Conservation (phyloP, 2,113 vertebrate species). For the Vicugna pacos region DNA sequence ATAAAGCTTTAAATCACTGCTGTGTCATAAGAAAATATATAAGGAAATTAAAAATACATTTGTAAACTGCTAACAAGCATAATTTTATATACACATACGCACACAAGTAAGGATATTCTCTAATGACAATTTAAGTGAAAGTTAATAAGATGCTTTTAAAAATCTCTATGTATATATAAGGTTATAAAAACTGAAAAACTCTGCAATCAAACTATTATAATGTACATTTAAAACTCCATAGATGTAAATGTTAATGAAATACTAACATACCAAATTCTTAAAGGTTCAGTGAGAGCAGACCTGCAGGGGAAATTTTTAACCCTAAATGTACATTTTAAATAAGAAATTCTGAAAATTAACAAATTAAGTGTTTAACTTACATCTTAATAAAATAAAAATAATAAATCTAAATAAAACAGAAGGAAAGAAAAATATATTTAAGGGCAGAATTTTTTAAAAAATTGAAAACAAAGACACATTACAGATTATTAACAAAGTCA, state of each 20-base stretch:
- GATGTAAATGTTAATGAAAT: not conserved
- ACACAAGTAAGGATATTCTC: not conserved
- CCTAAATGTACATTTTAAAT: not conserved
- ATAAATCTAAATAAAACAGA: not conserved
- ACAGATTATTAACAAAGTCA: not conserved
- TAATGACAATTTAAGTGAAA: not conserved
- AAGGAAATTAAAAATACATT: not conserved
- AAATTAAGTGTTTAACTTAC: not conserved
- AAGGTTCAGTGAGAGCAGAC: not conserved
- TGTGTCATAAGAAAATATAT: not conserved
- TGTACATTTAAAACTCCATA: not conserved
- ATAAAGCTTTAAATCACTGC: not conserved
- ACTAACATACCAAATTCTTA: slow-evolving; percentile 13
- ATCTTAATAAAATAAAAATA: not conserved
- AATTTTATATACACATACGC: not conserved
- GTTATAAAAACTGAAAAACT: not conserved
- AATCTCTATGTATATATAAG: not conserved
- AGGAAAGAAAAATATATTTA: not conserved
- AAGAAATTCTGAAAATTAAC: not conserved
- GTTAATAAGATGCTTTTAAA: not conserved
- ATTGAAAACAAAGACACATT: not conserved
- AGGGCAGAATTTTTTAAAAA: not conserved
- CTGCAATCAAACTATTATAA: not conserved
- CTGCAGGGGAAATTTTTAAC: not conserved
- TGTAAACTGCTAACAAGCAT: not conserved